These are phyloP conservation scores for Chionoecetes opilio DNA, from an alignment of 1,140 invertebrate genomes.

Conservation along the genomic window DNA sequence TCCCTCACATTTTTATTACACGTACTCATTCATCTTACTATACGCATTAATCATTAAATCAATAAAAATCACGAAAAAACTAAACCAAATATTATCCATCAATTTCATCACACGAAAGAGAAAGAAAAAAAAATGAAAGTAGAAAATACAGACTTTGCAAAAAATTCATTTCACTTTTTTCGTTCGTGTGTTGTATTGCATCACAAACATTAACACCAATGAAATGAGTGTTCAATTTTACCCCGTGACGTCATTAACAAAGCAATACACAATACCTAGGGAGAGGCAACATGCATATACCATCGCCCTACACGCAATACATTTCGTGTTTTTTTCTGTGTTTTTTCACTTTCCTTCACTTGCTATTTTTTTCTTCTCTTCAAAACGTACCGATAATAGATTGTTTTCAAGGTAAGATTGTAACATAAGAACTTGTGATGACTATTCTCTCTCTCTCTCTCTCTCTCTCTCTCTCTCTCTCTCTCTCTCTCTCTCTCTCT, in stretches of 20 bases:
- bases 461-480: not conserved
- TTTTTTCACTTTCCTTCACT: too few species aligned
- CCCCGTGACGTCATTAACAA: not conserved
- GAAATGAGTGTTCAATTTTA: not conserved
- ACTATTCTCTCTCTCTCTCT: too few species aligned
- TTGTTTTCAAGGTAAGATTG: too few species aligned
- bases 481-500: not conserved
- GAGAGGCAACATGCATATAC: not conserved
- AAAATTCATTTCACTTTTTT: too few species aligned
- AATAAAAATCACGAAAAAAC: not conserved
- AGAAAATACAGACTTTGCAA: not conserved
- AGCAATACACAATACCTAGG: not conserved
- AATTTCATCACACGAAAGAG: not conserved
- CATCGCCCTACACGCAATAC: too few species aligned
- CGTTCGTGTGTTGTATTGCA: too few species aligned
- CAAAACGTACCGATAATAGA: too few species aligned
- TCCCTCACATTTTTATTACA: too few species aligned
- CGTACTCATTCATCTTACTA: not conserved
- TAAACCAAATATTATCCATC: not conserved
- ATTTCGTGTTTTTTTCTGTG: too few species aligned
- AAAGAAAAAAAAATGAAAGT: not conserved
- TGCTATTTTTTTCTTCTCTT: too few species aligned
- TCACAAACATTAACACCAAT: not conserved
- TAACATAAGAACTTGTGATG: too few species aligned
- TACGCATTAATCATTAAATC: not conserved